Conservation (phyloP, 2,797 vertebrate species). For the Urocyon cinereoargenteus region DNA sequence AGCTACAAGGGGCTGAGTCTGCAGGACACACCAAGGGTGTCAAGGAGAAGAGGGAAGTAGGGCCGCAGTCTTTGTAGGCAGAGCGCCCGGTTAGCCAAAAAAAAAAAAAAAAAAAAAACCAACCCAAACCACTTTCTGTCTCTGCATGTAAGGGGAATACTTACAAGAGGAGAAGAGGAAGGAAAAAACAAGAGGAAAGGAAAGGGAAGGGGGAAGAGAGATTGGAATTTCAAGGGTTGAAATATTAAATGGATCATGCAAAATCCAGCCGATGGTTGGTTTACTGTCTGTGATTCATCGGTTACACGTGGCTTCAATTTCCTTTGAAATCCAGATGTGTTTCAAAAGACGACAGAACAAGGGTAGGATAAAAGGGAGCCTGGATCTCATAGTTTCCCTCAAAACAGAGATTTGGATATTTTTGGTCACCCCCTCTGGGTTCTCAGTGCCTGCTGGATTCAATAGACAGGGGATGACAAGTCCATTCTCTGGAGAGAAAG, state of each 20-base stretch:
- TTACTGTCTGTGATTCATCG: background rate
- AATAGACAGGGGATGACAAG: background rate
- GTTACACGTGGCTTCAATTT: background rate
- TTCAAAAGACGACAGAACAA: background rate
- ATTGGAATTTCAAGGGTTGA: background rate
- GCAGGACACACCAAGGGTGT: background rate
- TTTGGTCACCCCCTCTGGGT: background rate
- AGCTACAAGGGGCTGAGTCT: background rate
- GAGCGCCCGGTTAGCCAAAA: background rate
- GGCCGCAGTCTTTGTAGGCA: background rate
- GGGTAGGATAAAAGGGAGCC: background rate
- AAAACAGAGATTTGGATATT: background rate
- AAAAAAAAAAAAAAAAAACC: background rate
- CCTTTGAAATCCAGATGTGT: conserved; percentile 58
- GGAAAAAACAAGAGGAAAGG: background rate
- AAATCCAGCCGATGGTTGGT: background rate
- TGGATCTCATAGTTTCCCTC: background rate
- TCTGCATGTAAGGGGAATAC: background rate
- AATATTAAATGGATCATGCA: background rate
- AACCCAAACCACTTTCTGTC: background rate
- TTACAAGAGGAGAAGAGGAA: background rate
- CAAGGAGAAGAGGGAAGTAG: background rate
- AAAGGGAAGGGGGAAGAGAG: background rate
- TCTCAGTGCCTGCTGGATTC: background rate
- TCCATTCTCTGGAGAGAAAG: background rate